Evolutionary conservation across 2,113 vertebrate genomes (phyloP).

Genomic region (Centropus bengalensis): DNA sequence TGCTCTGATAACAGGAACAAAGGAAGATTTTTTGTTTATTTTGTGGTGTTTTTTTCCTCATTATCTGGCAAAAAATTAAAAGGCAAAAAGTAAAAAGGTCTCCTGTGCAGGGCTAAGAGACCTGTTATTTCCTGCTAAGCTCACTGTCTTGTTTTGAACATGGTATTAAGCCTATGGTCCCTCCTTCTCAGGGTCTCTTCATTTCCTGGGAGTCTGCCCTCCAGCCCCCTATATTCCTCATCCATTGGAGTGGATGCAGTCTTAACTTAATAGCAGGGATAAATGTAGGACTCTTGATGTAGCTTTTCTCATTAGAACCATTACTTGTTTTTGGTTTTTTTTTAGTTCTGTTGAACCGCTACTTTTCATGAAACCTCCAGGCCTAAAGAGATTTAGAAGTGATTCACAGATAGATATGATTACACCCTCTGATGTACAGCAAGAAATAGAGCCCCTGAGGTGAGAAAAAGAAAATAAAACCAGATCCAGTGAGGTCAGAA

Average conservation of each 20-base stretch:
- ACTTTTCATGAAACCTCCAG: neutral
- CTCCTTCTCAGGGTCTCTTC: neutral
- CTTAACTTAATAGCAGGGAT: neutral
- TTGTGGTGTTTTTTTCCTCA: neutral
- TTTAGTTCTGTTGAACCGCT: neutral
- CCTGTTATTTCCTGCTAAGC: neutral
- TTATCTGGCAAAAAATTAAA: neutral
- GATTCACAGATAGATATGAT: neutral
- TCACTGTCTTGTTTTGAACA: neutral
- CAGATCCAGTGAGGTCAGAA: neutral
- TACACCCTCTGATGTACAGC: neutral
- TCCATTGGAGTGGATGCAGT: neutral
- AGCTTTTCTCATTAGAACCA: neutral
- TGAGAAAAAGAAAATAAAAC: conserved; percentile 35
- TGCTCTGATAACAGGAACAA: neutral
- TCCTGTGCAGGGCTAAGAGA: neutral
- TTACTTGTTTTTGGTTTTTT: neutral
- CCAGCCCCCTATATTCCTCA: neutral
- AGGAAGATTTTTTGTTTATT: neutral
- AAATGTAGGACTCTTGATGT: neutral
- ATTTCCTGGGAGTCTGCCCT: neutral
- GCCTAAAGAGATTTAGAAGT: neutral
- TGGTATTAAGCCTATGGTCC: neutral
- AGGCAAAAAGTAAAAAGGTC: neutral
- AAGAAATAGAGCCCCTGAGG: neutral